Evolutionary conservation across 2,888 invertebrate species (phyloP), one percentile per base, ranked within the genome.

Genomic region (Eupelmus urozonus): DNA sequence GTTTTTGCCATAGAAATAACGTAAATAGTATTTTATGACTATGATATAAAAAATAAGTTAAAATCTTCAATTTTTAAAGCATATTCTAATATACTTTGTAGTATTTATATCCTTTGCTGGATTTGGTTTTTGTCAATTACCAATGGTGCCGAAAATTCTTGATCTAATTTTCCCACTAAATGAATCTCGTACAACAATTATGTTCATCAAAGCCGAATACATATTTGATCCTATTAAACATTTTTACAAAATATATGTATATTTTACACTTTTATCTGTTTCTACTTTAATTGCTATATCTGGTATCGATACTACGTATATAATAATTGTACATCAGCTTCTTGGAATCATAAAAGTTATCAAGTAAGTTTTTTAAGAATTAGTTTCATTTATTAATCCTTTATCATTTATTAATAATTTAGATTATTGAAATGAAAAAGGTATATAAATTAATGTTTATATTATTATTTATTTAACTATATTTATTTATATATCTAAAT

Each of bases 151-250:
- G 3, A 2, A 3, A 2, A 0, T 66, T 4, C 20, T 57, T 13
- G 67, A 69, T 9, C 1, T 55, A 7, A 16, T 69, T 0, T 0
- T 23, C 1, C 67, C 67, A 5, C n/a, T 69, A 20, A 69, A 69
- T n/a, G 40, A 40, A 55, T 69, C 67, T 0, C 67, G 57, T 2
- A 40, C 55, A 42, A 40, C n/a, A 53, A 29, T 53, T 16, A 5
- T 53, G n/a, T 16, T 34, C 0, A 18, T 29, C 0, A 51, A 53
- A 20, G 51, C 9, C 13, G 51, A 66, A 53, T 66, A 20, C 16
- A 11, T 20, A n/a, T 66, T 66, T 25, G 66, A 66, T 34, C 66
- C 66, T 9, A 49, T 29, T 27, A 25, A 66, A 53, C 20, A 66
- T 51, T 51, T 27, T 20, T 34, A 11, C 18, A 20, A 66, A 11